Evolutionary conservation across 2,113 vertebrate species (phyloP), one percentile per base, ranked within the genome.

Genomic region (Amphilophus citrinellus): DNA sequence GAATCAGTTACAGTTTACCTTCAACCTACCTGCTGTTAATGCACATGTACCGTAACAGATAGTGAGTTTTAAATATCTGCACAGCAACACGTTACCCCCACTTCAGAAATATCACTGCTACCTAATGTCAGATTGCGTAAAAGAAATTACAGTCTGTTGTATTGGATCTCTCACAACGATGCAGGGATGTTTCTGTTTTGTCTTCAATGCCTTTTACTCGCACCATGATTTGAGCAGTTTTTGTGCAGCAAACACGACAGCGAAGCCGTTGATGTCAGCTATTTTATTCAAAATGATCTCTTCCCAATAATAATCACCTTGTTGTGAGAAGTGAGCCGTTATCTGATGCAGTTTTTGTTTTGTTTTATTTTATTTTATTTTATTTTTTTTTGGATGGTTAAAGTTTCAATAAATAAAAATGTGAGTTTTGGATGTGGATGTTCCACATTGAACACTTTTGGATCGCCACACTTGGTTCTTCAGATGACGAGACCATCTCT

Each of bases 371-470:
- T 0, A 0, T 17, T 65, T 24, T 24, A 24, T 24, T 24, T 24
- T 22, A 22, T 22, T 22, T 44, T 27, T 47, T 4, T 68, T 47
- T 27, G 82, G 30, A 44, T 88, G 63, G 58, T 81, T 81, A 35
- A 27, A 65, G 47, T 91, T 91, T 88, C 35, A 91, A 86, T 87
- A 11, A 93, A 91, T 92, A 91, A 93, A 93, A 86, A 44, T 60
- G 39, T 27, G 27, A 83, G 22, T 68, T 77, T 58, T 90, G 76
- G 71, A 82, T 75, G 58, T 91, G 76, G 71, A 76, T 77, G 58
- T 85, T 88, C 65, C 71, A 83, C 63, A 59, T 42, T 66, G 10
- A 82, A 77, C n/a, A 10, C 10, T 60, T 76, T 10, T 17, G 24
- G 3, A n/a, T 73, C 8, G 44, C 85, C 27, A 39, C 27, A 17